Evolutionary conservation across 2,888 invertebrate genomes (phyloP), one percentile per base, ranked within the genome.

Genomic region (Limnephilus rhombicus): DNA sequence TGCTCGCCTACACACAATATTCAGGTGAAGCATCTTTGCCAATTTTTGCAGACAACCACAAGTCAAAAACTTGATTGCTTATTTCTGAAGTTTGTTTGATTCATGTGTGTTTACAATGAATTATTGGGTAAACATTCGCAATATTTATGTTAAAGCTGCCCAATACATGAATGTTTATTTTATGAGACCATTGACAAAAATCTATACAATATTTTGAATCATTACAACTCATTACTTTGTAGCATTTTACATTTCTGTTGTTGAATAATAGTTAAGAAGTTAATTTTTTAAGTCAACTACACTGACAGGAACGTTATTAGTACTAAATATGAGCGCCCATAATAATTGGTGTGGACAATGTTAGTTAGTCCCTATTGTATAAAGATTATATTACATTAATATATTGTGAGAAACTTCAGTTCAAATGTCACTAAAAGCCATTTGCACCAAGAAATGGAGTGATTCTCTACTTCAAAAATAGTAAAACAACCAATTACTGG

Each of bases 11-110:
- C 86, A 45, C 86, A 45, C 18, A 41, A 29, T 86, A 29, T 86
- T 86, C 45, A 86, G 86, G 86, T 86, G 86, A 45, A n/a, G 83
- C 86, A 45, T 24, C 86, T 18, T 41, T 86, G 86, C 24, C 86
- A 86, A 45, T 49, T 86, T 45, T 86, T n/a, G 29, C 86, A 86
- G 9, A 18, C n/a, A 41, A n/a, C 86, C 29, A 86, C 29, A 86
- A 86, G 49, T 13, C 37, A 86, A 86, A 29, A 86, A 83, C 86
- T 45, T 85, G 18, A 85, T 41, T 45, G 49, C 37, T 49, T 45
- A 86, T 86, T 29, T 86, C 45, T 45, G n/a, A 45, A 86, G 86
- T 86, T 85, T 45, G 34, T 34, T 83, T 83, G 83, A 83, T 41
- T 34, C 29, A 29, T 49, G 83, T 24, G 15, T 83, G 83, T 83